These are phyloP conservation scores for Tachina fera DNA, from an alignment of 2,888 invertebrate species.

Conservation along the genomic window DNA sequence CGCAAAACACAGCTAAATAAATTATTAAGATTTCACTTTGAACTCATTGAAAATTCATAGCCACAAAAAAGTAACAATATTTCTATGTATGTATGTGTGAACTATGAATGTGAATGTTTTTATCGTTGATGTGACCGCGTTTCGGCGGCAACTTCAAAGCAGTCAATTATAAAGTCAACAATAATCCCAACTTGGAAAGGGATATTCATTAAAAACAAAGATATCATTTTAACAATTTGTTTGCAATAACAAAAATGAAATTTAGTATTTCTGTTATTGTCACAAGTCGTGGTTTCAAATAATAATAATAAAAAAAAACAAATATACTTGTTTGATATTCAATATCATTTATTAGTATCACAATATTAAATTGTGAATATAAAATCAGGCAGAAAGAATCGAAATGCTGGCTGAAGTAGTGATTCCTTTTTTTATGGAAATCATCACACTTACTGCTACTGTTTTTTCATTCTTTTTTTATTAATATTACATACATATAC, in stretches of 20 bases:
- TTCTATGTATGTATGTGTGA: no score
- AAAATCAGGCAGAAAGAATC: background rate
- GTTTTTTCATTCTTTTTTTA: background rate
- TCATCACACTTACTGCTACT: slow-evolving; percentile 38
- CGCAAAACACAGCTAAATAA: no score
- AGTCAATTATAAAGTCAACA: background rate
- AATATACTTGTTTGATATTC: background rate
- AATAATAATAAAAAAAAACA: background rate
- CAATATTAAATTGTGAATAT: background rate
- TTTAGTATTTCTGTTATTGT: background rate
- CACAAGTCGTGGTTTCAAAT: background rate
- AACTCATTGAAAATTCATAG: no score
- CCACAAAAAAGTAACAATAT: no score
- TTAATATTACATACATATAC: background rate
- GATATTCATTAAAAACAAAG: background rate
- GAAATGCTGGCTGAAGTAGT: slow-evolving; percentile 11
- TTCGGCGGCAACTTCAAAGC: background rate
- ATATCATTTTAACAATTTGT: background rate
- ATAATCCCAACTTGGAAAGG: background rate
- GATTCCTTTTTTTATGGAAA: slow-evolving; percentile 31
- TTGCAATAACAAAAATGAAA: background rate
- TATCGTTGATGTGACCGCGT: no score
- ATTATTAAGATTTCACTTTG: no score
- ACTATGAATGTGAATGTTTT: no score
- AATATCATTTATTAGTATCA: slow-evolving; percentile 10